Conservation (phyloP, 1,140 invertebrate genomes). For the Philaenus spumarius region DNA sequence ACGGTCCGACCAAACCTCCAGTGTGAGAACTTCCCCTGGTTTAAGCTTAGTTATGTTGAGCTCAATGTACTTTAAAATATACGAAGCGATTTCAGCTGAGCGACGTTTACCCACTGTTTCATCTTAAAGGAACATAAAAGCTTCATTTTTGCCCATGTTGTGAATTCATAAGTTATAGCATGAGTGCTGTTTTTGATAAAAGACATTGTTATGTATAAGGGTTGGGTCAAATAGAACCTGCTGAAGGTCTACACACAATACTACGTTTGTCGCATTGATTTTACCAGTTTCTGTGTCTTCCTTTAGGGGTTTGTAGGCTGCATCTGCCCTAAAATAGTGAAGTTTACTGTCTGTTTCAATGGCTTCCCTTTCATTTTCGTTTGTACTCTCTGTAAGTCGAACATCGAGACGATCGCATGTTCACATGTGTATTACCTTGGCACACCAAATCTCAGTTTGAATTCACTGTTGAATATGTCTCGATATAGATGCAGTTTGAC, state of each 20-base stretch:
- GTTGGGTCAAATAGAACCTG: background rate
- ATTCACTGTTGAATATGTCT: too few relatives aligned
- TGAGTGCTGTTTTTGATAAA: conserved; percentile 18
- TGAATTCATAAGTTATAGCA: conserved; percentile 18
- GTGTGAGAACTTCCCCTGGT: too few relatives aligned
- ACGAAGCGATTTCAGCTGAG: conserved; percentile 8
- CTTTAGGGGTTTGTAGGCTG: too few relatives aligned
- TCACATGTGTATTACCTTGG: background rate
- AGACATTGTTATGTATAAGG: conserved; percentile 25
- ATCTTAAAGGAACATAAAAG: too few relatives aligned
- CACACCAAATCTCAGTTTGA: background rate
- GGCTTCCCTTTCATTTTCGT: background rate
- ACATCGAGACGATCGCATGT: background rate
- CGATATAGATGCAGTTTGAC: too few relatives aligned
- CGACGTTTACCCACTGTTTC: too few relatives aligned
- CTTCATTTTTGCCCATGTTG: conserved; percentile 19
- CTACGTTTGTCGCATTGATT: too few relatives aligned
- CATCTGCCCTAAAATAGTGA: too few relatives aligned
- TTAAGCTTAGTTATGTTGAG: too few relatives aligned
- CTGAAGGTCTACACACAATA: conserved; percentile 3
- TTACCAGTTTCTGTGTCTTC: conserved; percentile 20
- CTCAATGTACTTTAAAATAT: too few relatives aligned
- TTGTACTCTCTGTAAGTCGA: background rate
- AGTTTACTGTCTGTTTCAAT: conserved; percentile 4
- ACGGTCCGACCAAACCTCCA: too few relatives aligned